Percentiles rank a stretch among this genome's conserved stretches.
phyloP scores from a whole-genome alignment of 1,140 invertebrate species.

The Lepidurus packardi region DNA sequence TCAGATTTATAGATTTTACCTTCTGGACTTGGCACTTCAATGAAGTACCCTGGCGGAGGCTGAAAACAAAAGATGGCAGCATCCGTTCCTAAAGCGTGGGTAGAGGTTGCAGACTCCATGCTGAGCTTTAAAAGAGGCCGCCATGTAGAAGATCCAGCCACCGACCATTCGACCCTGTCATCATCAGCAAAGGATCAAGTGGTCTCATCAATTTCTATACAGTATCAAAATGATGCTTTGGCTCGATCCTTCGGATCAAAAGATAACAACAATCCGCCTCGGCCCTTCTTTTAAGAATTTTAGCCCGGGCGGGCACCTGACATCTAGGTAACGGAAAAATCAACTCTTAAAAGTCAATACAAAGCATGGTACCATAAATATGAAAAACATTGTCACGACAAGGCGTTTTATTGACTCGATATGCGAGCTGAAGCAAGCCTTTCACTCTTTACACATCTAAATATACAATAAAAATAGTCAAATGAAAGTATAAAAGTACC shows the following conservation, averaged over 20 bases:
- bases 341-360: not conserved
- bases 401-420: no score
- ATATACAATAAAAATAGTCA: no score
- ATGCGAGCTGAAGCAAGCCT: no score
- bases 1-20: conserved; percentile 2
- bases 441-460: no score
- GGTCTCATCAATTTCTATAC: not conserved
- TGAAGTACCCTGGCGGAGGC: not conserved
- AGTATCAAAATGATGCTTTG: not conserved
- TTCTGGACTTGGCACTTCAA: conserved; percentile 14
- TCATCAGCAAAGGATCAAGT: conserved; percentile 21
- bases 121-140: conserved; percentile 19
- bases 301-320: not conserved
- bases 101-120: conserved; percentile 8
- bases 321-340: not conserved
- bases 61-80: conserved; percentile 7
- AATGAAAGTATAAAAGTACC: no score
- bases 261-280: not conserved
- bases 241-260: not conserved
- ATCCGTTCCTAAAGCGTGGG: conserved; percentile 3
- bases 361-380: no score
- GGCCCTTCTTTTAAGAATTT: not conserved
- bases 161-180: conserved; percentile 7
- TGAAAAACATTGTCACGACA: no score
- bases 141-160: not conserved